Percentiles rank a stretch among this genome's conserved stretches.
Evolutionary conservation across 2,888 invertebrate genomes (phyloP).

Genomic region (Idaea dimidiata): DNA sequence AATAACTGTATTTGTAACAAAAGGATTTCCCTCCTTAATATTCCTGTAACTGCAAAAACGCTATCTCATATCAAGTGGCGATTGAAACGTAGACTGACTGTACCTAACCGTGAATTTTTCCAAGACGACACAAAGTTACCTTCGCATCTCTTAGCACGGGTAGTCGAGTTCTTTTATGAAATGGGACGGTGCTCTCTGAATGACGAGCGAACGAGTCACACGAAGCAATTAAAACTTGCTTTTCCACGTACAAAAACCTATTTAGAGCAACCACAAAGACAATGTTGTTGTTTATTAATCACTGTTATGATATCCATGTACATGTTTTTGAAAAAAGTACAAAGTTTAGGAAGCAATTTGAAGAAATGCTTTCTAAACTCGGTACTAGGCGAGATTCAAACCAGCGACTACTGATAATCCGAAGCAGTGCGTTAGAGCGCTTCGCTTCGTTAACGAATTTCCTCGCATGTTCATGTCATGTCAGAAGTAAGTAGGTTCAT

Average conservation of each 20-base stretch:
- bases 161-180: slow-evolving; percentile 49
- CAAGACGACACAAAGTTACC: slow-evolving; percentile 42
- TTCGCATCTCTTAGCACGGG: slow-evolving; percentile 44
- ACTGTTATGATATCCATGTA: slow-evolving; percentile 30
- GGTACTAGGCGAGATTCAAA: too few relatives aligned
- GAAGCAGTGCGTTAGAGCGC: too few relatives aligned
- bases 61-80: slow-evolving; percentile 30
- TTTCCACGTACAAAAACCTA: slow-evolving; percentile 28
- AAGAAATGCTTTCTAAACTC: too few relatives aligned
- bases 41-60: not conserved
- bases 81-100: slow-evolving; percentile 40
- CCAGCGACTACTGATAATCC: too few relatives aligned
- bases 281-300: not conserved
- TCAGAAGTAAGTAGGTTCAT: too few relatives aligned
- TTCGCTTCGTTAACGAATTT: too few relatives aligned
- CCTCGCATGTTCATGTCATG: too few relatives aligned
- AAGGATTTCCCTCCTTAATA: not conserved
- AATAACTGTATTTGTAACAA: not conserved
- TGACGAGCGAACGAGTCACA: slow-evolving; percentile 39
- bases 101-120: slow-evolving; percentile 40
- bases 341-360: too few relatives aligned
- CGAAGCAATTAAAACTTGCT: slow-evolving; percentile 61
- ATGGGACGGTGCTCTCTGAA: slow-evolving; percentile 38
- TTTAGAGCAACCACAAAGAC: slow-evolving; percentile 27
- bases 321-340: too few relatives aligned